A percentile compares a stretch with the other conserved stretches of the same genome.
Evolutionary conservation across 1,140 invertebrate genomes (phyloP).

Genomic region (Aphidius gifuensis): DNA sequence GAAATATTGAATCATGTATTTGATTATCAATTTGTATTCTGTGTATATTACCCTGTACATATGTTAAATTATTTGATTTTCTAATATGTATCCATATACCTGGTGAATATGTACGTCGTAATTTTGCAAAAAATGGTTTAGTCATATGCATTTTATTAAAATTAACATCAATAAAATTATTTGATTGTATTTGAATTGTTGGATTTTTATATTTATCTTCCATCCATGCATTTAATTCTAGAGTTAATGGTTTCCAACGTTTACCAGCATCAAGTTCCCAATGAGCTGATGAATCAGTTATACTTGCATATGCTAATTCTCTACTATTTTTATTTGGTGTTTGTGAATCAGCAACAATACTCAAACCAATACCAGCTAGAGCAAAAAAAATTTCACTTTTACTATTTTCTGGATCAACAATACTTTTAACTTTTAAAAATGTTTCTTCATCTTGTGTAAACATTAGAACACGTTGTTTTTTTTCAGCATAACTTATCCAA

Average conservation of each 20-base stretch:
- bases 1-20: conserved; percentile 70
- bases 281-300: conserved; percentile 67
- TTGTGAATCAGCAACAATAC: conserved; percentile 49
- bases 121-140: conserved; percentile 79
- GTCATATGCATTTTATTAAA: conserved; percentile 84
- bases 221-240: conserved; percentile 76
- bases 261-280: conserved; percentile 81
- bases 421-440: conserved; percentile 64
- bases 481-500: conserved; percentile 78
- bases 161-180: conserved; percentile 70
- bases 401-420: conserved; percentile 69
- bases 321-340: conserved; percentile 28
- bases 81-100: conserved; percentile 73
- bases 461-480: conserved; percentile 72
- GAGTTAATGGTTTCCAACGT: conserved; percentile 73
- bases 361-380: conserved; percentile 68
- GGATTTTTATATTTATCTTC: conserved; percentile 75
- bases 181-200: conserved; percentile 68
- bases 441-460: conserved; percentile 78
- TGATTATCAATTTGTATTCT: conserved; percentile 78
- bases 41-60: conserved; percentile 69
- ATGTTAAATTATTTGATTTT: conserved; percentile 66
- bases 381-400: conserved; percentile 70
- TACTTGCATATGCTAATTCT: conserved; percentile 66
- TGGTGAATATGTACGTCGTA: conserved; percentile 72